phyloP scores from a whole-genome alignment of 2,888 invertebrate species.

The Drosophila limbata region DNA sequence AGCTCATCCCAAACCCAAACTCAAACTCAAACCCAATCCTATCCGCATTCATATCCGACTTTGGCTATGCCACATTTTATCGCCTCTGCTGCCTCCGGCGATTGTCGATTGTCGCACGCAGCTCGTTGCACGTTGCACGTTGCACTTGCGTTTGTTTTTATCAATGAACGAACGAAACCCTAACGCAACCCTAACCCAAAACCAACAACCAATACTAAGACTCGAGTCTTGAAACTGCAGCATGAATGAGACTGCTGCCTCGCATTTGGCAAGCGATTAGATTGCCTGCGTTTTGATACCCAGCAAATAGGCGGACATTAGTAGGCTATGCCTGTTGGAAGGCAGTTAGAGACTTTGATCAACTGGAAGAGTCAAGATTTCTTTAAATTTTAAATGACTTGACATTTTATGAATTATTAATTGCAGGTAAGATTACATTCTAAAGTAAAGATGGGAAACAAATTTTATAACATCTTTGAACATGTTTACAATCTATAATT shows the following conservation, averaged over 20 bases:
- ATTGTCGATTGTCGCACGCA: constrained; percentile 62
- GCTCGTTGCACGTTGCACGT: constrained; percentile 16
- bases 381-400: background rate
- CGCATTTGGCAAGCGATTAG: constrained; percentile 76
- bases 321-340: background rate
- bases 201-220: constrained; percentile 8
- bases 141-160: constrained; percentile 46
- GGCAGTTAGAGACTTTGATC: background rate
- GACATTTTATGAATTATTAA: background rate
- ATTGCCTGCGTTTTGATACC: constrained; percentile 54
- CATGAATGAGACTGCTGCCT: constrained; percentile 65
- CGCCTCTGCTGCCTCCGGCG: constrained; percentile 19
- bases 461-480: no score
- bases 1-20: constrained; percentile 2
- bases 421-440: background rate
- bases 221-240: constrained; percentile 10
- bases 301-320: background rate
- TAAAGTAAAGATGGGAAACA: no score
- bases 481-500: no score
- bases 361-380: background rate
- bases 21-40: constrained; percentile 16
- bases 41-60: constrained; percentile 47
- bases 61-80: constrained; percentile 40
- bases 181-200: constrained; percentile 20
- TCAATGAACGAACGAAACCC: constrained; percentile 49